These are phyloP conservation scores for Athene cunicularia DNA, from an alignment of 2,113 vertebrate species.

Conservation along the genomic window DNA sequence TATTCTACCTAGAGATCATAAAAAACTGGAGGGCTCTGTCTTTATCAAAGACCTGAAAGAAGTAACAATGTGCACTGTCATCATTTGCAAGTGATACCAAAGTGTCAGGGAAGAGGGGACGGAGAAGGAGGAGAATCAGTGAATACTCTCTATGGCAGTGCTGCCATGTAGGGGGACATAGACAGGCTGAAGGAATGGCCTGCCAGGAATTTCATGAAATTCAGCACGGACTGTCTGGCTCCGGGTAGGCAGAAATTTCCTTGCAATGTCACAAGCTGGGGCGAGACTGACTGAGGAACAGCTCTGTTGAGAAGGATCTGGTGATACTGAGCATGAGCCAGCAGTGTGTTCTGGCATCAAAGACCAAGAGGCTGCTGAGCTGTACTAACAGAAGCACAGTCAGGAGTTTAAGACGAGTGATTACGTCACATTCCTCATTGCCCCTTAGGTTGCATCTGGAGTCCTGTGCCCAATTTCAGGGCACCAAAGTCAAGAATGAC, in stretches of 20 bases:
- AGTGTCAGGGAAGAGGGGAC: background rate
- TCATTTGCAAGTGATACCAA: background rate
- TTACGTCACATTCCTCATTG: background rate
- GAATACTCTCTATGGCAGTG: background rate
- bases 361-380: background rate
- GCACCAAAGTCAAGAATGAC: background rate
- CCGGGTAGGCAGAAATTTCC: background rate
- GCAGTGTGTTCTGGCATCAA: background rate
- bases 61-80: background rate
- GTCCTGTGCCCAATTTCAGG: background rate
- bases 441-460: background rate
- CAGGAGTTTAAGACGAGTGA: background rate
- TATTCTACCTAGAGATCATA: background rate
- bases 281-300: background rate
- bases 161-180: rapidly evolving
- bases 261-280: background rate
- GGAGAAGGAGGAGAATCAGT: background rate
- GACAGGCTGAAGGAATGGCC: background rate
- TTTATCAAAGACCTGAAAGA: background rate
- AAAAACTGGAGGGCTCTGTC: background rate
- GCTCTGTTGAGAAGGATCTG: background rate
- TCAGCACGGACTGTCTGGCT: too few relatives aligned
- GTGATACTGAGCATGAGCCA: background rate
- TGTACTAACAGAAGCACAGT: background rate
- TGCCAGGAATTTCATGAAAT: background rate